Conservation (phyloP, 2,113 vertebrate species). For the Phocoena phocoena region DNA sequence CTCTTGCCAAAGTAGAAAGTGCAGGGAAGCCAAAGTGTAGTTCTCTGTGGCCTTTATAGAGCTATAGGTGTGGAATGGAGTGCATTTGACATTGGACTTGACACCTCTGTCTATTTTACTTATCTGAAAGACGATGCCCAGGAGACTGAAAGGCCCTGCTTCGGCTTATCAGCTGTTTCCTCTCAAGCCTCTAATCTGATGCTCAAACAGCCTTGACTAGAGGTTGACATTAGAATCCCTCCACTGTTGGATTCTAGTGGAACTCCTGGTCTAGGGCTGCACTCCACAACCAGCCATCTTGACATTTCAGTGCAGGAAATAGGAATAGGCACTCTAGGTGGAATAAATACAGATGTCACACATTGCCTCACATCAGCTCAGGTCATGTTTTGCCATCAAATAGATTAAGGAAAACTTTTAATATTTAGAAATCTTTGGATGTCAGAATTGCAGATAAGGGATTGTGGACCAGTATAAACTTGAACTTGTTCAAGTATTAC, state of each 20-base stretch:
- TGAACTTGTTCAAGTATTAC: not conserved
- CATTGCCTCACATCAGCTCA: not conserved
- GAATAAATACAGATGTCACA: not conserved
- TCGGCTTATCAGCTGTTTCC: not conserved
- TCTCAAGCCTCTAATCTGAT: not conserved
- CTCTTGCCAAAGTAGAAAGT: not conserved
- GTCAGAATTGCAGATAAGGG: not conserved
- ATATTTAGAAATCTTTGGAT: not conserved
- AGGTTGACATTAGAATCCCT: not conserved
- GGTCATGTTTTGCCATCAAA: not conserved
- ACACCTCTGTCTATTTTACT: not conserved
- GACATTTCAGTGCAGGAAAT: not conserved
- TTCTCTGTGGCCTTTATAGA: not conserved
- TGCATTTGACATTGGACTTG: not conserved
- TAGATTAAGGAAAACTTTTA: not conserved
- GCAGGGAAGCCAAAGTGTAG: not conserved
- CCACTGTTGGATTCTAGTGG: not conserved
- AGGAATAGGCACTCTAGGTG: rapidly evolving
- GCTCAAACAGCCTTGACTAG: too few relatives aligned
- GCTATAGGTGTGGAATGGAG: not conserved
- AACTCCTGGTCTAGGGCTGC: too few relatives aligned
- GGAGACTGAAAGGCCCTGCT: not conserved
- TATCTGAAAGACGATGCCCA: not conserved
- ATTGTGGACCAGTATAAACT: not conserved
- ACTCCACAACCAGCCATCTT: not conserved